These are phyloP conservation scores for Gisinianus flammeolus DNA, from an alignment of 2,888 invertebrate species.

Conservation along the genomic window DNA sequence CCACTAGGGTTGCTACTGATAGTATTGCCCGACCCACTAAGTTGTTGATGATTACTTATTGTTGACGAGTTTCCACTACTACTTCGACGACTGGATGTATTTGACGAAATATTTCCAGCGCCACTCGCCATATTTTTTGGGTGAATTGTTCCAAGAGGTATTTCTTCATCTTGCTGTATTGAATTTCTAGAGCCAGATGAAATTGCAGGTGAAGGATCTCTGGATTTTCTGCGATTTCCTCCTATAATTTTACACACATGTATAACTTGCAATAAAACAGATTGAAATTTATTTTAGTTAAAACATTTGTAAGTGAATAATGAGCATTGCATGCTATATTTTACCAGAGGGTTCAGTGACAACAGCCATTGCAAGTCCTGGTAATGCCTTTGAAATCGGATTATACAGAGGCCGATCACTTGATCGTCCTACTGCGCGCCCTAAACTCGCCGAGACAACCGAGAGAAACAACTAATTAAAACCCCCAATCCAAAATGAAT, in stretches of 20 bases:
- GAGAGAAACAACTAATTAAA: slow-evolving; percentile 31
- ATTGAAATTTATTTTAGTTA: too few species aligned
- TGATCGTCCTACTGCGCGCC: slow-evolving; percentile 12
- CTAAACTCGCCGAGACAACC: slow-evolving; percentile 10
- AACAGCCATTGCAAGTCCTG: slow-evolving; percentile 55
- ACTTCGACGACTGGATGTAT: slow-evolving; percentile 22
- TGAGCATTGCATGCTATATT: too few species aligned
- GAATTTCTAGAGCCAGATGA: slow-evolving; percentile 9
- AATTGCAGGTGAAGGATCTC: slow-evolving; percentile 50
- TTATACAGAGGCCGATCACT: slow-evolving; percentile 48
- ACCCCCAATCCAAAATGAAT: slow-evolving; percentile 2
- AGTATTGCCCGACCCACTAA: background rate
- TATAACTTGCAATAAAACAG: too few species aligned
- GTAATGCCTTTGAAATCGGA: slow-evolving; percentile 53
- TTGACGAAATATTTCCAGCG: slow-evolving; percentile 1
- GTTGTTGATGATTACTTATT: slow-evolving; percentile 1
- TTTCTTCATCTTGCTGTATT: slow-evolving; percentile 49
- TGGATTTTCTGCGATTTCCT: slow-evolving; percentile 39
- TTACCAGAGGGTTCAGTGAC: slow-evolving; percentile 42
- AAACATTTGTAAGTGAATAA: too few species aligned
- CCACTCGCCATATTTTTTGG: background rate
- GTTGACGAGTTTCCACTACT: slow-evolving; percentile 22
- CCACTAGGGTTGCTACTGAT: slow-evolving; percentile 2
- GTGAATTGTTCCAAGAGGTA: slow-evolving; percentile 52
- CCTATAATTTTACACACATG: too few species aligned